Conservation (phyloP, 1,140 invertebrate genomes). For the Campoletis sonorensis region DNA sequence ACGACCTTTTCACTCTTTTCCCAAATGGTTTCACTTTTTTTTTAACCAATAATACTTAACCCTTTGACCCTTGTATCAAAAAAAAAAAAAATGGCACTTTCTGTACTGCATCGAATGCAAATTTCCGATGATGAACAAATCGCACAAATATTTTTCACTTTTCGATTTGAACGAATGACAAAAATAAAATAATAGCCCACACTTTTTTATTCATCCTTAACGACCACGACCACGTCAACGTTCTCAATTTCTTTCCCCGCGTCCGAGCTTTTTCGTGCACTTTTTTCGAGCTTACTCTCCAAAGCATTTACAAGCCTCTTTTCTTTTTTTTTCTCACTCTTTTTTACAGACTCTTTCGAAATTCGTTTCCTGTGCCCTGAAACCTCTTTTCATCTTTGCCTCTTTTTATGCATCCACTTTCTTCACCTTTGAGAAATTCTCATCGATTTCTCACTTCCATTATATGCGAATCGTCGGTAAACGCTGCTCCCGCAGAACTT, state of each 20-base stretch:
- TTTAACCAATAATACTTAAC: too few species aligned
- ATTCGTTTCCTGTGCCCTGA: neutral
- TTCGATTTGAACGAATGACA: neutral
- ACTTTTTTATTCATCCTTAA: slow-evolving; percentile 35
- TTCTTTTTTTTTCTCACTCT: neutral
- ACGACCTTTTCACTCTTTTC: too few species aligned
- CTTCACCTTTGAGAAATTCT: neutral
- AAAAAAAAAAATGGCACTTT: too few species aligned
- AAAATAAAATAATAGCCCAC: slow-evolving; percentile 28
- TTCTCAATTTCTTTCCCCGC: neutral
- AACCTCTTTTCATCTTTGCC: neutral
- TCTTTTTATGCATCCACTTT: neutral
- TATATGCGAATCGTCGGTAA: too few species aligned
- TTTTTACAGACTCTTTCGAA: neutral
- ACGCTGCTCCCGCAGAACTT: too few species aligned
- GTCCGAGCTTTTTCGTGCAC: neutral
- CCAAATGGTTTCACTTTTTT: too few species aligned
- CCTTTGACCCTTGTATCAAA: too few species aligned
- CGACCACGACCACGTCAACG: neutral
- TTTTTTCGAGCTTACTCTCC: neutral
- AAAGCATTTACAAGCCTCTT: neutral
- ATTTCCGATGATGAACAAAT: too few species aligned
- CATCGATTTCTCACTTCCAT: neutral
- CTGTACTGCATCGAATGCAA: too few species aligned
- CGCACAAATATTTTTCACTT: too few species aligned